Conservation (phyloP, 2,888 invertebrate genomes). For the Lobophora halterata region DNA sequence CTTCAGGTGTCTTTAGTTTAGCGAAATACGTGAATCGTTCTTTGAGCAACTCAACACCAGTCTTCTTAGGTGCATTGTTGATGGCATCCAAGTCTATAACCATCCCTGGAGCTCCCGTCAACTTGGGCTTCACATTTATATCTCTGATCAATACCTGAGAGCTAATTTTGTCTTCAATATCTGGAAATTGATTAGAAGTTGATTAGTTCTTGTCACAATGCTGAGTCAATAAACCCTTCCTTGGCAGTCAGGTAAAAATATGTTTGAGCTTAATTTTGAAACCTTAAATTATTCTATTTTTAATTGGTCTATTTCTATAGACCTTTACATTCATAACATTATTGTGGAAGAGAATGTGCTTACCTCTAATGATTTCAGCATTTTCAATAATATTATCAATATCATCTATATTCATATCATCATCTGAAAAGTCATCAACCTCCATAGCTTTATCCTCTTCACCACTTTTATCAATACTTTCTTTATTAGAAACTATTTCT, state of each 20-base stretch:
- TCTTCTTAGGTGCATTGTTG: conserved; percentile 49
- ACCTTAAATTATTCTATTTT: too few species aligned
- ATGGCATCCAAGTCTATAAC: conserved; percentile 61
- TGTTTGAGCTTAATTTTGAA: too few species aligned
- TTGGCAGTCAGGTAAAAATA: too few species aligned
- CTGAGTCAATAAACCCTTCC: too few species aligned
- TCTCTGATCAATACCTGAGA: conserved; percentile 44
- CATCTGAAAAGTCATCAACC: conserved; percentile 54
- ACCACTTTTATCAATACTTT: conserved; percentile 7
- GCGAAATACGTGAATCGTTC: conserved; percentile 87
- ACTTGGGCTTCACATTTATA: conserved; percentile 58
- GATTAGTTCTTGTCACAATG: too few species aligned
- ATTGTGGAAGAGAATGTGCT: neutral
- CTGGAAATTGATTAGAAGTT: too few species aligned
- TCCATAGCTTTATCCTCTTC: conserved; percentile 24
- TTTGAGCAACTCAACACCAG: conserved; percentile 84
- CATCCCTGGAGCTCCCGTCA: conserved; percentile 77
- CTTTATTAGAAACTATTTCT: conserved; percentile 14
- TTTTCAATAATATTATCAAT: conserved; percentile 63
- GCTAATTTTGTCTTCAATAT: conserved; percentile 35
- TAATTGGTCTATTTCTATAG: too few species aligned
- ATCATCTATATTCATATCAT: conserved; percentile 61
- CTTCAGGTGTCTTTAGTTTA: conserved; percentile 71
- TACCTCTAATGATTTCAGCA: conserved; percentile 55
- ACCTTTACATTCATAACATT: too few species aligned